A percentile compares a stretch with the other conserved stretches of the same genome.
phyloP scores from a whole-genome alignment of 2,113 vertebrate species.

The Gorsachius goisagi region DNA sequence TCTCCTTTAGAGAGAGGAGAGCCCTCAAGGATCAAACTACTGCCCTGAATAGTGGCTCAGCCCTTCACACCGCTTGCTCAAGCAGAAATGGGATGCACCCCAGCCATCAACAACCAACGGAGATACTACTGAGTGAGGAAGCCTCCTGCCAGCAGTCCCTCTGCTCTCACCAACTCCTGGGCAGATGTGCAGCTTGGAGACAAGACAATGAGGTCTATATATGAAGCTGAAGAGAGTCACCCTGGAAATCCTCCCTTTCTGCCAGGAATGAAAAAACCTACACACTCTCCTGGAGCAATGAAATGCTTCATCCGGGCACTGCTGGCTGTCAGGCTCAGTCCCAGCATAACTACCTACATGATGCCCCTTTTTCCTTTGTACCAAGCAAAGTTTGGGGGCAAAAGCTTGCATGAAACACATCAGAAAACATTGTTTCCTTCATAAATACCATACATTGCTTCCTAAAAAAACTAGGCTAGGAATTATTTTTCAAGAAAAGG shows the following conservation, averaged over 20 bases:
- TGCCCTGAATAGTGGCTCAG: not conserved
- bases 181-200: not conserved
- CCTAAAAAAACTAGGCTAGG: not conserved
- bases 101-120: not conserved
- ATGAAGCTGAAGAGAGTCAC: not conserved
- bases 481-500: not conserved
- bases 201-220: fast-evolving
- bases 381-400: not conserved
- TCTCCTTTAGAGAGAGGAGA: not conserved
- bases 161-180: not conserved
- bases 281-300: not conserved
- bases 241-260: not conserved
- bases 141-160: not conserved
- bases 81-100: not conserved
- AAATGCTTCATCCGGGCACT: not conserved
- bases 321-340: not conserved
- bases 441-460: not conserved
- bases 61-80: fast-evolving
- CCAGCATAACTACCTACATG: not conserved
- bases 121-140: not conserved
- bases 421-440: not conserved
- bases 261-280: not conserved
- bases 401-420: not conserved
- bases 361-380: not conserved
- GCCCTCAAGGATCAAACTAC: not conserved